Conservation (phyloP, 2,888 invertebrate species). For the Spisula solida region DNA sequence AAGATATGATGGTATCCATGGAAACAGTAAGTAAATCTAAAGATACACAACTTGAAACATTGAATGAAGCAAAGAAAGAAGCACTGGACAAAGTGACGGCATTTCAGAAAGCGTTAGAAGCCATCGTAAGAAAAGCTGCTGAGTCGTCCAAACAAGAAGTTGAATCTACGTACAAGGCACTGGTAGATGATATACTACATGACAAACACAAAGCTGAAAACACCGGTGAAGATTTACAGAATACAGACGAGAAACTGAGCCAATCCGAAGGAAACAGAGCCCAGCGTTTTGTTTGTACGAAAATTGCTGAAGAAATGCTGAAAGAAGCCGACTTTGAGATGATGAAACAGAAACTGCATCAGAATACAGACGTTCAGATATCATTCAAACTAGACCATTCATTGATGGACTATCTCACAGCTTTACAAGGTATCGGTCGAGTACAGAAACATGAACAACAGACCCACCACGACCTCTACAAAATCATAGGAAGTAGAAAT, state of each 20-base stretch:
- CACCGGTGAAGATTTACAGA: not conserved
- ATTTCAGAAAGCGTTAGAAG: constrained; percentile 12
- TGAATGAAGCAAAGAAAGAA: constrained; percentile 2
- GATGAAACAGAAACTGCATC: not conserved
- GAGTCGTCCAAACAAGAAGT: not conserved
- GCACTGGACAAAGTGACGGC: not conserved
- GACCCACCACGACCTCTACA: not conserved
- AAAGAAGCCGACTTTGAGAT: not conserved
- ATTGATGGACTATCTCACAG: not conserved
- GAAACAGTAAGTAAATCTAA: not conserved
- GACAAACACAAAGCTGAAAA: not conserved
- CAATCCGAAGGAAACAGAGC: constrained; percentile 15
- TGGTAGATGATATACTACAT: not conserved
- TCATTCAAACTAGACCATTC: not conserved
- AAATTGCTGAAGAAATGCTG: not conserved
- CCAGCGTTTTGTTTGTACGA: constrained; percentile 6
- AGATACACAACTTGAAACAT: not conserved
- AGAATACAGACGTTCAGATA: not conserved
- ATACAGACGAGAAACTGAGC: not conserved
- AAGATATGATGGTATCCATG: constrained; percentile 18
- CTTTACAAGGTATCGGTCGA: not conserved
- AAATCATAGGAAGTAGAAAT: constrained; percentile 15
- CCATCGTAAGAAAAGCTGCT: not conserved
- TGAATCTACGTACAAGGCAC: not conserved
- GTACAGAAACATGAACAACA: not conserved